These are phyloP conservation scores for Drosophila nigricruria DNA, from an alignment of 2,888 invertebrate genomes.

Conservation along the genomic window DNA sequence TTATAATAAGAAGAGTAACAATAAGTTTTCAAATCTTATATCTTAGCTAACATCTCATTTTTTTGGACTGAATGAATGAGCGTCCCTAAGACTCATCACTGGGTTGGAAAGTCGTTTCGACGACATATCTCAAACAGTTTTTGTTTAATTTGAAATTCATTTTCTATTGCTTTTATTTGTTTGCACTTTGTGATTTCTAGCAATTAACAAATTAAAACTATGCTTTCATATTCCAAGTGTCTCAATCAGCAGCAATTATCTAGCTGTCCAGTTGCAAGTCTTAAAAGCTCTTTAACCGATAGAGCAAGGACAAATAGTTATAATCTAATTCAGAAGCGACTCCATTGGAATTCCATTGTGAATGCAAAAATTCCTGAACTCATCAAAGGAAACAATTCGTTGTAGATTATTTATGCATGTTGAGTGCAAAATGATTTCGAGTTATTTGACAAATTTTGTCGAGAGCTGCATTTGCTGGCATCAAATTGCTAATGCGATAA, in stretches of 20 bases:
- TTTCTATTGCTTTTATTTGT: not conserved
- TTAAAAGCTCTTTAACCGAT: not conserved
- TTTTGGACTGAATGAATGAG: too few relatives aligned
- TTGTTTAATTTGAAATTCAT: not conserved
- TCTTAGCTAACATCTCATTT: too few relatives aligned
- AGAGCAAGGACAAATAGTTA: not conserved
- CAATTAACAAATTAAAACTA: not conserved
- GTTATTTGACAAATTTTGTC: not conserved
- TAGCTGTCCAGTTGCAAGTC: not conserved
- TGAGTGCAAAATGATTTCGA: conserved; percentile 5
- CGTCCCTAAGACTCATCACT: too few relatives aligned
- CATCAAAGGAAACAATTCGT: conserved; percentile 2
- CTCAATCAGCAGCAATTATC: not conserved
- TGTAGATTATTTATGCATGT: not conserved
- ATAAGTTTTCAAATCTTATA: too few relatives aligned
- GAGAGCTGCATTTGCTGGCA: not conserved
- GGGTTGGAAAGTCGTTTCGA: too few relatives aligned
- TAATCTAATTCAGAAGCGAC: not conserved
- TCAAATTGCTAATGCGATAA: conserved; percentile 7
- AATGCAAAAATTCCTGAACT: not conserved
- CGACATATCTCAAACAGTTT: not conserved
- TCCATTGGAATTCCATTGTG: not conserved
- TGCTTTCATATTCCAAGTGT: not conserved
- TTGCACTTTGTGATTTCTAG: not conserved
- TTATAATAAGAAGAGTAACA: too few relatives aligned